Base-by-base conservation (phyloP, 2,888 invertebrate species). In the Arctia plantaginis region DNA sequence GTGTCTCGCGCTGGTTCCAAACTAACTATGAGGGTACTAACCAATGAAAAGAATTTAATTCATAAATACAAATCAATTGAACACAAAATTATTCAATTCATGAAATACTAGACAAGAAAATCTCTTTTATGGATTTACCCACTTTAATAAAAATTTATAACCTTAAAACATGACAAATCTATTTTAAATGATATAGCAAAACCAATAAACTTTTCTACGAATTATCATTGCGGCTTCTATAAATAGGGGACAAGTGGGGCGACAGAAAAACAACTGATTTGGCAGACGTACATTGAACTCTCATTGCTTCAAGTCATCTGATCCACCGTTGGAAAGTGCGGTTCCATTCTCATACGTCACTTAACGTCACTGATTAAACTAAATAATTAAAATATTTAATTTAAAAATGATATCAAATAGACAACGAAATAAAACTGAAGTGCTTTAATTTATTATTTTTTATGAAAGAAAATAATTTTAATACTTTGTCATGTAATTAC, bases 221-320 rank as follows among this genome's bases (percentile, higher is more conserved):
- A 75, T 59, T 73, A 65, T 76, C 76, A 76, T 74, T 73, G 33
- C 65, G 44, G 3, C 10, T 66, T 18, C 47, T 66, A 59, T 79
- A 75, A 71, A 55, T 67, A 66, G 66, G 47, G 62, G 41, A 33
- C 51, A n/a, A 41, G 55, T 55, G 35, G 55, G 18, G 44, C 67
- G 39, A 68, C 39, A 68, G 69, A 73, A 73, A 71, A 72, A 66
- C 72, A 70, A 71, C 65, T 39, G 71, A 83, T 82, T 83, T 80
- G 71, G 66, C 77, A 80, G 80, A 68, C 81, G 82, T 79, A 74
- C 82, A 73, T 75, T 88, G 84, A 87, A 85, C 86, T 77, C 65
- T 75, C 62, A 78, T 76, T 77, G 67, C 41, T 80, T 85, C 85
- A 83, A 86, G 80, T 83, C 86, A 88, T 85, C 84, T 80, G 82